Evolutionary conservation across 2,113 vertebrate genomes (phyloP), one percentile per base, ranked within the genome.

Genomic region (Myrmophylax atrothorax): DNA sequence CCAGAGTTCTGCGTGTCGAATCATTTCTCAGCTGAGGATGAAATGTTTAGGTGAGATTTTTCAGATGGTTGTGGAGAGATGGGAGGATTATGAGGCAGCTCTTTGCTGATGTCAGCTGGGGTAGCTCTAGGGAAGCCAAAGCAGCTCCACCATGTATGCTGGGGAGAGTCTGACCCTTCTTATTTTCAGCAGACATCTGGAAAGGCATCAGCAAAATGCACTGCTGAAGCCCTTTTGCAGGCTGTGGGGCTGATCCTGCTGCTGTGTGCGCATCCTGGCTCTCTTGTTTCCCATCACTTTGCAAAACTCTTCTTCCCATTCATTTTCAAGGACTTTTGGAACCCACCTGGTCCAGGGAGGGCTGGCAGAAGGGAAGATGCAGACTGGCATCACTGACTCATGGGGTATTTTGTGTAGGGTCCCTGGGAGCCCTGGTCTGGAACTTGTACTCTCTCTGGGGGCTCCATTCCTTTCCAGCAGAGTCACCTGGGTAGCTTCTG

Each of bases 31-130:
- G 67, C 78, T 18, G 56, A 84, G 50, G 66, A 68, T 6, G 7
- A 86, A 94, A 49, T 10, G 46, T 95, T 90, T 82, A 62, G 81
- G 82, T 3, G 24, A 83, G 60, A 55, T 80, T 94, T 95, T 94
- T 95, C 35, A 78, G 74, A 80, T 82, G 68, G 37, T 52, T 74
- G 6, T 25, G 59, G 78, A 68, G 73, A 76, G 50, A 35, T 35
- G 64, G 38, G 59, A 90, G 63, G 55, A 52, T 56, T 35, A 25
- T 52, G 33, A 76, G 72, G 56, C 84, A 80, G 67, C 82, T 95
- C 53, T 76, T 79, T 23, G 19, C 56, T 90, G 31, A 25, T 84
- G 77, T 83, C 74, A 89, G 73, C 72, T 68, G 37, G 59, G 80
- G 58, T 50, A 46, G 52, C 80, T 93, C 68, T 55, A 60, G 66